Conservation (phyloP, 64 coral and sea anemone species). For the Acropora tenuis region DNA sequence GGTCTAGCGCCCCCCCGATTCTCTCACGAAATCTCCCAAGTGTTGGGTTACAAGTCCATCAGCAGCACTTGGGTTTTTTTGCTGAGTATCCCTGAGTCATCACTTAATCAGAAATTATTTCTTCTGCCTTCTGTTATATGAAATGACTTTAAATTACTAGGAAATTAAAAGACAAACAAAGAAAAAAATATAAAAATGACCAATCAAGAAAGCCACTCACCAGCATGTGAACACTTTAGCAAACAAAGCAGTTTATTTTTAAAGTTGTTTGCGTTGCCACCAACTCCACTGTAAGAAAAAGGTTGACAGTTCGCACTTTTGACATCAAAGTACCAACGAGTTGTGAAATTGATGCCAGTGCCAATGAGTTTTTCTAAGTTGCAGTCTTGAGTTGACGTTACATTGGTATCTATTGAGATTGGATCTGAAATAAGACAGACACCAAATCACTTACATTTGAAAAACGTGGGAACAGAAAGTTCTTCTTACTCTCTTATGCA, state of each 20-base stretch:
- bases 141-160: neutral
- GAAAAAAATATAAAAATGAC: neutral
- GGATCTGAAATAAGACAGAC: conserved; percentile 40
- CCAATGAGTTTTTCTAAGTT: conserved; percentile 58
- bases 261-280: conserved; percentile 91
- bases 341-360: conserved; percentile 29
- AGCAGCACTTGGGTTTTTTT: too few relatives aligned
- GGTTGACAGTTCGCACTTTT: conserved; percentile 50
- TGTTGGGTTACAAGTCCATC: too few relatives aligned
- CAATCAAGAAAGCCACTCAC: conserved; percentile 29
- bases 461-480: too few relatives aligned
- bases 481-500: too few relatives aligned
- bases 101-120: too few relatives aligned
- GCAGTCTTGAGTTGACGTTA: conserved; percentile 57
- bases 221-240: conserved; percentile 74
- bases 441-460: too few relatives aligned
- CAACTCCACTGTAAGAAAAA: conserved; percentile 72
- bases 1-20: too few relatives aligned
- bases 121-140: too few relatives aligned
- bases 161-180: neutral
- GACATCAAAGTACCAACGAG: conserved; percentile 73
- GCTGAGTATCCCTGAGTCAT: too few relatives aligned
- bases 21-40: too few relatives aligned
- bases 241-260: conserved; percentile 56
- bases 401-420: conserved; percentile 3